Percentiles rank a stretch among this genome's conserved stretches.
phyloP scores from a whole-genome alignment of 2,888 invertebrate genomes.

The Sminthurides aquaticus region DNA sequence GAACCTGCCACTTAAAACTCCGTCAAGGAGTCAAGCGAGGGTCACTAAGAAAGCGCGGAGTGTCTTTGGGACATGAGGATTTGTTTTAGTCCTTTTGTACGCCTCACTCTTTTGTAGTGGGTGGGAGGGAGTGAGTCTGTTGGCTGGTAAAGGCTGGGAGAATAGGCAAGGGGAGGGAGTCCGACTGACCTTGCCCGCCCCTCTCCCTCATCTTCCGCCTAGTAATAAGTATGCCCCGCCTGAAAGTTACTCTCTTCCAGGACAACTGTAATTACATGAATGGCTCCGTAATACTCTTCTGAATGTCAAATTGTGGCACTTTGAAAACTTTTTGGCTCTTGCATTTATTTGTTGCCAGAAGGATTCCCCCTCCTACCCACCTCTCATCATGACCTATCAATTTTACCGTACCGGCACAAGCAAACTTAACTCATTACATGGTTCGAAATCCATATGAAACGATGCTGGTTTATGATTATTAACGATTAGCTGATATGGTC shows the following conservation, averaged over 20 bases:
- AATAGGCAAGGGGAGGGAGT: too few species aligned
- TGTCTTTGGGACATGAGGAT: not conserved
- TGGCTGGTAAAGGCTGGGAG: too few species aligned
- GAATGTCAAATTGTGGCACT: not conserved
- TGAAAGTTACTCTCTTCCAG: not conserved
- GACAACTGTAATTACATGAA: not conserved
- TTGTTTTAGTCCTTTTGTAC: not conserved
- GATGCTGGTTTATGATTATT: too few species aligned
- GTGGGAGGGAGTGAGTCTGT: too few species aligned
- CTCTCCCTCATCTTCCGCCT: not conserved
- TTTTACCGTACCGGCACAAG: not conserved
- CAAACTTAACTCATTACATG: not conserved
- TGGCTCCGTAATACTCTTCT: too few species aligned
- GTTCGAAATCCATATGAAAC: too few species aligned
- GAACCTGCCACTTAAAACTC: conserved; percentile 15
- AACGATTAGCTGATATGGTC: too few species aligned
- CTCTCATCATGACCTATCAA: not conserved
- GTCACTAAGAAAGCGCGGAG: conserved; percentile 8
- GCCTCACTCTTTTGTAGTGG: too few species aligned
- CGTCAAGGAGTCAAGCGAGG: conserved; percentile 16
- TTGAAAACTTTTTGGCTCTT: not conserved
- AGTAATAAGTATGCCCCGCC: not conserved
- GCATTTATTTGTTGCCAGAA: not conserved
- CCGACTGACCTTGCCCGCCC: too few species aligned
- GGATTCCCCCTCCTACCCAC: not conserved